A percentile compares a stretch with the other conserved stretches of the same genome.
Evolutionary conservation across 2,888 invertebrate genomes (phyloP).

Genomic region (Parelbella ahira): DNA sequence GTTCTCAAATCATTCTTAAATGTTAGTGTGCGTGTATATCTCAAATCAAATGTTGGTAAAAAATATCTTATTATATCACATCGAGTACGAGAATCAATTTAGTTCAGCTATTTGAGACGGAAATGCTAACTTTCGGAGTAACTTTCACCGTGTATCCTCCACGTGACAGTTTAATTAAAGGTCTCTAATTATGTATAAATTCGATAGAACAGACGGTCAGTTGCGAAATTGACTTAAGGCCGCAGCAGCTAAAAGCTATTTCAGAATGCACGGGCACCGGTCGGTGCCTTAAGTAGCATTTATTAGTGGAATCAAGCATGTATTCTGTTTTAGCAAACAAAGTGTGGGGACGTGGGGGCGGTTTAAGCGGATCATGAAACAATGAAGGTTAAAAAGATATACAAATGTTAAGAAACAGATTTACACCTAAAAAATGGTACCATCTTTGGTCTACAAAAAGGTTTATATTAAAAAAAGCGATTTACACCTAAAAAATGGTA

Average conservation of each 20-base stretch:
- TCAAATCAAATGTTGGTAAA: no score
- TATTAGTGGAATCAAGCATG: conserved; percentile 20
- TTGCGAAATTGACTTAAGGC: conserved; percentile 16
- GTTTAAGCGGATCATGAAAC: no score
- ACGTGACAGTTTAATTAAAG: conserved; percentile 22
- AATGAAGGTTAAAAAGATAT: no score
- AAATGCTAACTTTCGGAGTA: conserved; percentile 10
- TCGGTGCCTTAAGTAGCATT: conserved; percentile 21
- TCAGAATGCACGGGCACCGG: conserved; percentile 2
- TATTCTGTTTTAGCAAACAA: conserved; percentile 28
- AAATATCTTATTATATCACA: no score
- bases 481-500: no score
- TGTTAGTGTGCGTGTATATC: no score
- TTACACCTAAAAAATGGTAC: no score
- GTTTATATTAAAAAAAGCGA: no score
- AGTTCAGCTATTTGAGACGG: conserved; percentile 12
- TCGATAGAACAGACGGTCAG: conserved; percentile 4
- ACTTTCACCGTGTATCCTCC: conserved; percentile 15
- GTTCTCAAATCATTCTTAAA: no score
- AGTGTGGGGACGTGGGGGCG: not conserved
- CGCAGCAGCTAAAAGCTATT: conserved; percentile 8
- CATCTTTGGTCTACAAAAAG: no score
- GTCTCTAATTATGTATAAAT: conserved; percentile 18
- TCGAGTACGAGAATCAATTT: not conserved
- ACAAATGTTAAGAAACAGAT: no score